A percentile compares a stretch with the other conserved stretches of the same genome.
Evolutionary conservation across 1,140 invertebrate species (phyloP).

Genomic region (Aphis craccivora): DNA sequence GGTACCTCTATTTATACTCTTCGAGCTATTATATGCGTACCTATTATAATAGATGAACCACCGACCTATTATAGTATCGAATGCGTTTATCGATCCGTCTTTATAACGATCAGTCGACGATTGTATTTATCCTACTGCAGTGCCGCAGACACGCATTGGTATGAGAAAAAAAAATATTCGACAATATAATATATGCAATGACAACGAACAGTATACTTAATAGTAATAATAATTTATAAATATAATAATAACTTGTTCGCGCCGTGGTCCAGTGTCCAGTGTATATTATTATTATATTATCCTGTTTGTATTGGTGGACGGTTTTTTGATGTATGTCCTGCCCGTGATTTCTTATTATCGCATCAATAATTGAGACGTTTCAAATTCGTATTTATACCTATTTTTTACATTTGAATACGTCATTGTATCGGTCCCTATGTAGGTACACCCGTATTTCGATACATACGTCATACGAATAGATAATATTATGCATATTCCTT

Average conservation of each 20-base stretch:
- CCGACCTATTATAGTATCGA: not conserved
- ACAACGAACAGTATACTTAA: conserved; percentile 15
- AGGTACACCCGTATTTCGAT: not conserved
- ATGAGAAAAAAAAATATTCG: not conserved
- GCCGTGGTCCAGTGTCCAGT: too few species aligned
- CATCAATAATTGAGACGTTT: conserved; percentile 16
- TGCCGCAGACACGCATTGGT: too few species aligned
- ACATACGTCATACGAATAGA: not conserved
- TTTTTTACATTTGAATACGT: not conserved
- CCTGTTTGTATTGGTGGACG: not conserved
- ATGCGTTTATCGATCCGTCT: not conserved
- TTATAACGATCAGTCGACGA: not conserved
- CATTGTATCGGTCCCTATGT: not conserved
- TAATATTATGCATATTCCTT: not conserved
- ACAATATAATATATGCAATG: conserved; percentile 17
- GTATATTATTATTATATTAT: not conserved
- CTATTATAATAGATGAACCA: not conserved
- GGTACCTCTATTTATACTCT: not conserved
- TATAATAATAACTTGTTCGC: conserved; percentile 7
- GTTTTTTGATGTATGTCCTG: conserved; percentile 2
- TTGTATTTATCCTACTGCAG: not conserved
- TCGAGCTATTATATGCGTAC: not conserved
- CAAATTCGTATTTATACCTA: not conserved
- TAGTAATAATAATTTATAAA: not conserved
- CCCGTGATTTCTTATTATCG: not conserved